Conservation (phyloP, 2,888 invertebrate genomes). For the Nymphalis urticae region DNA sequence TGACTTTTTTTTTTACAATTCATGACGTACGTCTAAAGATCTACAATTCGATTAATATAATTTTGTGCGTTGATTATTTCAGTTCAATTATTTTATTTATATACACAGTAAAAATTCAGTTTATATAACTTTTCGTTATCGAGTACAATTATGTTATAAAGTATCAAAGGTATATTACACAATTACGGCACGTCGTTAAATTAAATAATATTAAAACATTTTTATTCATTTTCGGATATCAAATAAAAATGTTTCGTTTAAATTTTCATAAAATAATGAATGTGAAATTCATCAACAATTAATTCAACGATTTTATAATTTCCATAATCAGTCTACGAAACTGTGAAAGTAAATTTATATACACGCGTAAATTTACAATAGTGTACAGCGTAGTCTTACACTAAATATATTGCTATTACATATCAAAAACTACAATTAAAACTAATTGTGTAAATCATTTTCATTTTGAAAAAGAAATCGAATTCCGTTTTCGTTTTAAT, state of each 20-base stretch:
- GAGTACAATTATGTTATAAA: background rate
- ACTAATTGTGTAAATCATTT: background rate
- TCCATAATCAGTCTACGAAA: background rate
- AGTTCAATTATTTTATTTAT: constrained; percentile 1
- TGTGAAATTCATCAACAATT: background rate
- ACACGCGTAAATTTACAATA: background rate
- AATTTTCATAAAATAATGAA: background rate
- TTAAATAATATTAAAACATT: too few species aligned
- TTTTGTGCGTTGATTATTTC: constrained; percentile 32
- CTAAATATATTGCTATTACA: constrained; percentile 5
- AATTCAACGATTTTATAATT: constrained; percentile 2
- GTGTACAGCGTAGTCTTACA: background rate
- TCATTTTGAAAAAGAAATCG: background rate
- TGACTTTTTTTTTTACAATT: constrained; percentile 1
- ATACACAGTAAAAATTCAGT: constrained; percentile 2
- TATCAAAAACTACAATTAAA: constrained; percentile 3
- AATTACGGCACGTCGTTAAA: too few species aligned
- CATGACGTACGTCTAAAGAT: background rate
- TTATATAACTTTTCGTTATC: background rate
- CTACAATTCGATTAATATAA: constrained; percentile 25
- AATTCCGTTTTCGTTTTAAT: too few species aligned
- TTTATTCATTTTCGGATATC: background rate
- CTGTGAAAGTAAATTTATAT: background rate
- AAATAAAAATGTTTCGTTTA: background rate
- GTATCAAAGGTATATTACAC: background rate